A percentile compares a stretch with the other conserved stretches of the same genome.
Conservation (phyloP, 2,113 vertebrate genomes). For the Machaerirhynchus nigripectus region DNA sequence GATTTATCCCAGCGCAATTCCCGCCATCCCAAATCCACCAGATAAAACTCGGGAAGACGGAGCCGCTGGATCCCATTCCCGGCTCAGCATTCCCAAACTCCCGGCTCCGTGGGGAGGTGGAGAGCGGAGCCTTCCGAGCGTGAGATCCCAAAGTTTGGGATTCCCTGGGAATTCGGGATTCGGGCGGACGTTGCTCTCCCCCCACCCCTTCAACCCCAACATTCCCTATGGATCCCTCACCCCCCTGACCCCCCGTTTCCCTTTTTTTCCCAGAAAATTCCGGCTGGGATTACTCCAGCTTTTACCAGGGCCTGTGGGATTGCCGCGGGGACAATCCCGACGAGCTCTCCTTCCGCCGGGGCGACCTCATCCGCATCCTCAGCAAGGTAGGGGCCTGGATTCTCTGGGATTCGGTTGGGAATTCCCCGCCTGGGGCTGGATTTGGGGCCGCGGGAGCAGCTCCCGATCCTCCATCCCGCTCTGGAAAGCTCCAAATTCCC, state of each 20-base stretch:
- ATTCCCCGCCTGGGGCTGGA: no score
- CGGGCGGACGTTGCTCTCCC: accelerated
- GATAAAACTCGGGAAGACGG: neutral
- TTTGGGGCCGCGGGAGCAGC: no score
- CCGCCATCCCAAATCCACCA: neutral
- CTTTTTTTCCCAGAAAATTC: neutral
- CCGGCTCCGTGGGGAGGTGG: neutral
- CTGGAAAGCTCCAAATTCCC: accelerated
- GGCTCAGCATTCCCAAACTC: neutral
- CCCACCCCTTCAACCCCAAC: neutral
- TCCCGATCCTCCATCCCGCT: accelerated
- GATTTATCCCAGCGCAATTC: neutral
- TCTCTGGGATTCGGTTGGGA: accelerated
- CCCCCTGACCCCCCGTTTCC: neutral
- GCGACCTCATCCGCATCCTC: constrained; percentile 90
- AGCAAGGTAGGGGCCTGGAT: constrained; percentile 81
- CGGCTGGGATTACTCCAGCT: constrained; percentile 76
- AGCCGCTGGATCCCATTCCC: neutral
- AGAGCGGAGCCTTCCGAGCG: neutral
- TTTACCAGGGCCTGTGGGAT: constrained; percentile 92
- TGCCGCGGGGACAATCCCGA: constrained; percentile 83
- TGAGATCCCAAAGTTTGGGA: neutral
- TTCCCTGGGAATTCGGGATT: neutral
- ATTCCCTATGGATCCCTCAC: neutral
- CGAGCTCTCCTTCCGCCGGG: constrained; percentile 88